Evolutionary conservation across 2,888 invertebrate species (phyloP), one percentile per base, ranked within the genome.

Genomic region (Augochlorella aurata): DNA sequence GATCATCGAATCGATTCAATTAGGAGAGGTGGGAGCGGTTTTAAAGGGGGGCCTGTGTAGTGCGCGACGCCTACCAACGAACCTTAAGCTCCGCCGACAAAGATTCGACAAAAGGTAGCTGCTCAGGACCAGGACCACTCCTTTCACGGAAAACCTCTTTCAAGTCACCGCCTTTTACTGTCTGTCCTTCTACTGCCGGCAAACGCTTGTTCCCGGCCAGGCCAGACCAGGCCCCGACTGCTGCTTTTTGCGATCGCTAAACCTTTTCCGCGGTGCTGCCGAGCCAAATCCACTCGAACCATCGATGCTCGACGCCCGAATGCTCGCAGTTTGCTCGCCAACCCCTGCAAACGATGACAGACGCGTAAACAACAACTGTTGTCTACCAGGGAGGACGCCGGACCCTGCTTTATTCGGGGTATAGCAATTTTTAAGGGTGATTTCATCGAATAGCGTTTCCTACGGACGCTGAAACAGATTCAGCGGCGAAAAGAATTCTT

Each of bases 81-180:
- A 52, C 72, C 65, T 72, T 72, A 69, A 81, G 78, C 74, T 71
- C 77, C 76, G 87, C 90, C 91, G 90, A 91, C 91, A 90, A 90
- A 90, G 90, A 90, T 91, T 89, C 86, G 90, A 88, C 89, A 89
- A 89, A 90, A 90, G 91, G 90, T 91, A 90, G 90, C 89, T 90
- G 86, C 81, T 87, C 84, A 84, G 89, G 87, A 89, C 89, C 88
- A 93, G 89, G 87, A 89, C 89, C 88, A 93, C 91, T 93, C 92
- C 93, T 93, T 93, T 93, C 90, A 92, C 89, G 90, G 90, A 89
- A 91, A 92, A 91, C 89, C 88, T 89, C 92, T 93, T 93, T 93
- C 89, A 93, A 92, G 88, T 93, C 86, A 89, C 93, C 93, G 93
- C 92, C 90, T 90, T 91, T 91, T 91, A 89, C 87, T 87, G 90